A percentile compares a stretch with the other conserved stretches of the same genome.
Evolutionary conservation across 2,888 invertebrate species (phyloP).

Genomic region (Folsomia manolachei): DNA sequence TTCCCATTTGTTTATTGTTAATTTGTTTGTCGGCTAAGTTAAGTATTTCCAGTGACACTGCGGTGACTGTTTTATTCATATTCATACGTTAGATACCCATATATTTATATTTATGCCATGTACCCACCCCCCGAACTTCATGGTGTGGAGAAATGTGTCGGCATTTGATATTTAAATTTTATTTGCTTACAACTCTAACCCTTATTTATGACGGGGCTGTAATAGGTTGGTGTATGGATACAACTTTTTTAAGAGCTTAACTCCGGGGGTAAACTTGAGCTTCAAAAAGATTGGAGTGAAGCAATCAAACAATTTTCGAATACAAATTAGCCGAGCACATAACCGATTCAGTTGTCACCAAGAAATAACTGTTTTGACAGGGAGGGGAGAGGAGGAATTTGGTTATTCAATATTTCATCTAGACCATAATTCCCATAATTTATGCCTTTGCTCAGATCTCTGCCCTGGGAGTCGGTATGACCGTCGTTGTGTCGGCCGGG

Average conservation of each 20-base stretch:
- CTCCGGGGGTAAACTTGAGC: no score
- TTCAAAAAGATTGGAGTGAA: no score
- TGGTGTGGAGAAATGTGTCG: background rate
- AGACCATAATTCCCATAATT: background rate
- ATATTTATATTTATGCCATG: background rate
- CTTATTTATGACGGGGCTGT: no score
- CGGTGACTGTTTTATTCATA: no score
- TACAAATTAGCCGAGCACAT: conserved; percentile 45
- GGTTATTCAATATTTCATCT: background rate
- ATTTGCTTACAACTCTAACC: background rate
- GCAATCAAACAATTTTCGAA: conserved; percentile 40
- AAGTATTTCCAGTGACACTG: no score
- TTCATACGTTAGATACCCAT: background rate
- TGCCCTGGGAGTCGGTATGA: background rate
- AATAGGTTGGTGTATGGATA: background rate
- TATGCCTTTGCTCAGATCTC: background rate
- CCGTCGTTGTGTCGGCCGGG: background rate
- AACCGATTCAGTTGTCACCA: conserved; percentile 49
- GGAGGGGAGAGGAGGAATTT: conserved; percentile 22
- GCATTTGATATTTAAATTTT: conserved; percentile 6
- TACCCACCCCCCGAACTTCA: background rate
- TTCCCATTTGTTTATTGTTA: background rate
- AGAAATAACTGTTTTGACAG: conserved; percentile 49
- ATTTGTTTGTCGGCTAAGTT: background rate
- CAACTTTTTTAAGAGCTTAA: background rate